Base-by-base conservation (phyloP, 2,888 invertebrate genomes). In the Sinelater perroti region DNA sequence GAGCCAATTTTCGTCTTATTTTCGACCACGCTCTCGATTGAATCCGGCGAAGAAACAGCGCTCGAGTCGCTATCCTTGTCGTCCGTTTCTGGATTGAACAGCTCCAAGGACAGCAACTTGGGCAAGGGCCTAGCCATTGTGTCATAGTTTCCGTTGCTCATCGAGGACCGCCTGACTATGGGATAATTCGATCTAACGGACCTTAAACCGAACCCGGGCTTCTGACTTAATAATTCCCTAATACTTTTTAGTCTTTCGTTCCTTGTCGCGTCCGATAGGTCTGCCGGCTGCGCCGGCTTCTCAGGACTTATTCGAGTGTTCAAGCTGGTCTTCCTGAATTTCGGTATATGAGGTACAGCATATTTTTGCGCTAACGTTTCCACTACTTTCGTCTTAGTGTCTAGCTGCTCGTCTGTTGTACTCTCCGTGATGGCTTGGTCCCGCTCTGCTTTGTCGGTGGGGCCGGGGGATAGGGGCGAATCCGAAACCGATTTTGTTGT, bases 21-120 rank as follows among this genome's bases (percentile, higher is more conserved):
- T 33, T 57, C 56, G 24, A 61, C 56, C 1, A 93, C 93, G 71
- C 92, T 92, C 67, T 92, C 92, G 1, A 90, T 87, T 1, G 93
- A 93, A 73, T 93, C 93, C 1, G 93, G 93, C 0, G 93, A 93
- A 0, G 93, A 93, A 7, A 92, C 90, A 2, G 90, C 90, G 70
- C 91, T 92, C 0, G 92, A 93, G 74, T 94, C 94, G 70, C 93
- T 93, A 74, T 94, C 94, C 76, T 93, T 84, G 70, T 95, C 94
- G 72, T 95, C 94, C 3, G 90, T 92, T 71, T 93, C 94, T 1
- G 94, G 94, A 78, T 95, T 94, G 72, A 93, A 95, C 2, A 94
- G 80, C 72, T 94, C 94, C 53, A 93, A 76, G 1, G 91, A 88
- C 71, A 93, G 82, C 10, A 93, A 78, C 62, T 90, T 88, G 0